Evolutionary conservation across 2,113 vertebrate genomes (phyloP).

Genomic region (Platanista minor): DNA sequence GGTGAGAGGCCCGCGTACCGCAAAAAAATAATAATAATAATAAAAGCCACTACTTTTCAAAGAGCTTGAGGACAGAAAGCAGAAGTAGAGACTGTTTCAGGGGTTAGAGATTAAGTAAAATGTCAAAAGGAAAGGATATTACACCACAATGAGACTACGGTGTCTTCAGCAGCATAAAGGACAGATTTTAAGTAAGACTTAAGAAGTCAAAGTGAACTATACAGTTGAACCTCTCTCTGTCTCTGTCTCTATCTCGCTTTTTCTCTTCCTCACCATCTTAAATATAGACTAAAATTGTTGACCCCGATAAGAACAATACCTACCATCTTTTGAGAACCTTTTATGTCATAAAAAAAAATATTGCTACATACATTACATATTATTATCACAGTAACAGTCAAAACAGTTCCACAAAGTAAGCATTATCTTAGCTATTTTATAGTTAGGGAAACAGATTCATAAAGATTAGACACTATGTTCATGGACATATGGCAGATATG

Average conservation of each 20-base stretch:
- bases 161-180: background rate
- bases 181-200: background rate
- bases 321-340: background rate
- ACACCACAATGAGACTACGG: background rate
- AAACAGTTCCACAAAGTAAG: background rate
- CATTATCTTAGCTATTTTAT: background rate
- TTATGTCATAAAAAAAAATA: background rate
- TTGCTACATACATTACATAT: background rate
- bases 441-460: background rate
- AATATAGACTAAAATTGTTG: background rate
- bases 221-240: background rate
- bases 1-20: too few relatives aligned
- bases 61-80: background rate
- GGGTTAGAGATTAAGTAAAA: background rate
- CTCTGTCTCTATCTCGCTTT: background rate
- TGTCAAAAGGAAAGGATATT: background rate
- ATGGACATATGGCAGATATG: background rate
- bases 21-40: too few relatives aligned
- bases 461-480: background rate
- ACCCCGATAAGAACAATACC: background rate
- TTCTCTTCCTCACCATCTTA: background rate
- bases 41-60: conserved; percentile 30
- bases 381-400: background rate
- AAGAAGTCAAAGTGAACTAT: background rate
- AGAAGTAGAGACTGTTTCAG: background rate